These are phyloP conservation scores for Drosophila parvula DNA, from an alignment of 1,140 invertebrate species.

Conservation along the genomic window DNA sequence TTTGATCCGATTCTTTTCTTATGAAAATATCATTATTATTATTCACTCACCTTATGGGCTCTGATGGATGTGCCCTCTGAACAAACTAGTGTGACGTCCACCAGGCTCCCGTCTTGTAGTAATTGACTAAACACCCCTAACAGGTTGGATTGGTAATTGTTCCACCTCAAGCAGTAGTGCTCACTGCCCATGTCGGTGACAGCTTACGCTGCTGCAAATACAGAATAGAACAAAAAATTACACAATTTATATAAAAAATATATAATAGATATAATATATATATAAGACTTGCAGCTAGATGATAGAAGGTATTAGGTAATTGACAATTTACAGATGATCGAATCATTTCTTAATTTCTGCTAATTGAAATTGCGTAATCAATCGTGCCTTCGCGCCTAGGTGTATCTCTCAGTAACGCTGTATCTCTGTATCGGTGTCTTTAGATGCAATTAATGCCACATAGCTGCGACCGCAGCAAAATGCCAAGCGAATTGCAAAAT, in stretches of 20 bases:
- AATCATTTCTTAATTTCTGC: conserved; percentile 61
- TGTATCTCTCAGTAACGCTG: not conserved
- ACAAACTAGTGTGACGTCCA: conserved; percentile 97
- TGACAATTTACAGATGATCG: conserved; percentile 5
- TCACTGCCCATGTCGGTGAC: conserved; percentile 97
- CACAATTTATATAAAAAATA: not conserved
- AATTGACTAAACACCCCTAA: conserved; percentile 97
- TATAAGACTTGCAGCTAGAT: not conserved
- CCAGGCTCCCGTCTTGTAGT: conserved; percentile 96
- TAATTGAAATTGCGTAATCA: conserved; percentile 71
- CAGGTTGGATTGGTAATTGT: conserved; percentile 98
- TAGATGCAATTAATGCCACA: conserved; percentile 67
- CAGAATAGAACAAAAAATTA: conserved; percentile 5
- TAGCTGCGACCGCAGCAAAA: conserved; percentile 36
- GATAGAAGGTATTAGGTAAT: conserved; percentile 8
- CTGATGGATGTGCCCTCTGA: conserved; percentile 96
- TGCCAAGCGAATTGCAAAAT: conserved; percentile 62
- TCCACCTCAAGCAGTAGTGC: conserved; percentile 97
- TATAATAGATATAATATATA: not conserved
- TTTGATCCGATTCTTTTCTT: too few relatives aligned
- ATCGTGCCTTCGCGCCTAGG: conserved; percentile 10
- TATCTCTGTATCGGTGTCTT: conserved; percentile 24
- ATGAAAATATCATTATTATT: not conserved
- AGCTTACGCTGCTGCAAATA: conserved; percentile 90
- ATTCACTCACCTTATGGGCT: conserved; percentile 92